phyloP scores from a whole-genome alignment of 1,140 invertebrate species.

The Drosophila takahashii region DNA sequence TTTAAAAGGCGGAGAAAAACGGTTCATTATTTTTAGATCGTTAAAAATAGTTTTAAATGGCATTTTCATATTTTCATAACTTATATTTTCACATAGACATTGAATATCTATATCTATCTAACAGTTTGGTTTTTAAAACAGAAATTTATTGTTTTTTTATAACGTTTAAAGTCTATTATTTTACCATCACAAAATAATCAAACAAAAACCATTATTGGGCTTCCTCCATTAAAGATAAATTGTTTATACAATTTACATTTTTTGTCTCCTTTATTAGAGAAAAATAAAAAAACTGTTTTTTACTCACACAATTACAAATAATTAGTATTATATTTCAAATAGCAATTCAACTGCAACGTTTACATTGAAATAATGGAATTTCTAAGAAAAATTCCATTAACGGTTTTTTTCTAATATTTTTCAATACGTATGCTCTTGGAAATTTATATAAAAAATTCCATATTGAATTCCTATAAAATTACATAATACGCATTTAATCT shows the following conservation, averaged over 20 bases:
- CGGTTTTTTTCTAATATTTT: too few species aligned
- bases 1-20: not conserved
- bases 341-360: too few species aligned
- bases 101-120: not conserved
- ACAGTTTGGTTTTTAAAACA: too few species aligned
- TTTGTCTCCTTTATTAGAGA: not conserved
- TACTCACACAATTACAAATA: not conserved
- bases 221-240: not conserved
- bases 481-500: too few species aligned
- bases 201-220: not conserved
- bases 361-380: too few species aligned
- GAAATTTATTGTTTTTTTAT: too few species aligned
- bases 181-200: too few species aligned
- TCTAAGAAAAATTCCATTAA: too few species aligned
- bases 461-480: too few species aligned
- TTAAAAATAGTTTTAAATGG: conserved; percentile 1
- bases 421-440: too few species aligned
- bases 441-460: too few species aligned
- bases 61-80: not conserved
- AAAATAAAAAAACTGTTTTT: not conserved
- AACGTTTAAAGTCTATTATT: too few species aligned
- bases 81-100: not conserved
- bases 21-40: not conserved
- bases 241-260: not conserved
- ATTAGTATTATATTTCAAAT: not conserved